Base-by-base conservation (phyloP, 1,140 invertebrate species). In the Neodiprion lecontei region DNA sequence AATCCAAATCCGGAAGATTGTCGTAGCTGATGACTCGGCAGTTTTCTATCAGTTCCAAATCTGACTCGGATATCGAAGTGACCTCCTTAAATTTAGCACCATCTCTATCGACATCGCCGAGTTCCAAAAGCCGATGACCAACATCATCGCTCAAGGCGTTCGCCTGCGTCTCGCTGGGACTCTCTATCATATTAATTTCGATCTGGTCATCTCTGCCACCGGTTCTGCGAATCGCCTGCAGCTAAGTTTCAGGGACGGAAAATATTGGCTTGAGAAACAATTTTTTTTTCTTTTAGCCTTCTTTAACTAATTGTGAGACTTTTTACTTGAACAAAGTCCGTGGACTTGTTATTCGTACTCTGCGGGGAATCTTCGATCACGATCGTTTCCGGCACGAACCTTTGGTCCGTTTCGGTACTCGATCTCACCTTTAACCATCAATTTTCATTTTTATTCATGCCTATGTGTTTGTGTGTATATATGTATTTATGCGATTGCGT, bases 261-360 rank as follows among this genome's bases (percentile, higher is more conserved):
- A 61, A 61, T 61, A 61, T 14, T 61, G 11, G 11, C 53, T 61
- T 61, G 53, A 61, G 53, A 61, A 17, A 61, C 11, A 61, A 61
- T 61, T 17, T 61, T 61, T 61, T 61, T 61, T 61, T 61, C 53
- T 9, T 14, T 61, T 61, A 14, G 11, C n/a, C n/a, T 61, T 61
- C 53, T 61, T 61, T 14, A 61, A 14, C 53, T 61, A 61, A 7
- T 61, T 61, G 11, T 61, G 11, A 61, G n/a, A 61, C 53, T 17
- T 61, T 61, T 61, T 61, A 61, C 53, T 61, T 61, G 53, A 17
- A 61, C n/a, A 61, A 61, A 61, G n/a, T 61, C 53, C 53, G 53
- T 17, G 53, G 53, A 61, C 53, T 61, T 61, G 53, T 61, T 12
- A 61, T 61, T 61, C 53, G 4, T 17, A 61, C 11, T 40, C 28